These are phyloP conservation scores for Dysdera silvatica DNA, from an alignment of 1,140 invertebrate genomes.

Conservation along the genomic window DNA sequence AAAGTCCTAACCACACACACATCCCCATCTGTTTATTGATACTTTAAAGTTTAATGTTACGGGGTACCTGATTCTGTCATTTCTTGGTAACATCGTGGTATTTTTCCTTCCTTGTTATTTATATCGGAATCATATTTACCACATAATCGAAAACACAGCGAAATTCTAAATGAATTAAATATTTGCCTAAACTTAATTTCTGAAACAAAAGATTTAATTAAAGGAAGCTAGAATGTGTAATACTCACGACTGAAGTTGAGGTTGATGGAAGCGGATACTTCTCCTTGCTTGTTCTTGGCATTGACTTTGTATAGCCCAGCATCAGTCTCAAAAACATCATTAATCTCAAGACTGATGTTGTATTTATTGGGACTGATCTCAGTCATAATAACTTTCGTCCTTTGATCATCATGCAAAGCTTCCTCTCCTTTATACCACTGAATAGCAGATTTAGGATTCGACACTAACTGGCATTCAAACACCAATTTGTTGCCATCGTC, in stretches of 20 bases:
- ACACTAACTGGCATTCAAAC: constrained; percentile 91
- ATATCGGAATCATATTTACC: too few species aligned
- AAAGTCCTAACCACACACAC: too few species aligned
- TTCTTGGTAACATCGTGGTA: too few species aligned
- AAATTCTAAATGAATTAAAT: too few species aligned
- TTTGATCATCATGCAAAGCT: constrained; percentile 41
- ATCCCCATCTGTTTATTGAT: too few species aligned
- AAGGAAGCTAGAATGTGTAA: neutral
- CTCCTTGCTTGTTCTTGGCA: constrained; percentile 94
- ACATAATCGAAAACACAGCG: too few species aligned
- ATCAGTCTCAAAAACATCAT: constrained; percentile 91
- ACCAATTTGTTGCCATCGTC: constrained; percentile 90
- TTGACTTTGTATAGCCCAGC: constrained; percentile 95
- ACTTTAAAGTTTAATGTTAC: too few species aligned
- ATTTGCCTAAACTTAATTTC: too few species aligned
- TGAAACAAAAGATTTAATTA: too few species aligned
- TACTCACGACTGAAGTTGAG: constrained; percentile 97
- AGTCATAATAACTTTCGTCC: constrained; percentile 77
- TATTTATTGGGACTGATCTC: constrained; percentile 76
- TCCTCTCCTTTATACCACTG: constrained; percentile 80
- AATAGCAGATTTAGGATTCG: constrained; percentile 82
- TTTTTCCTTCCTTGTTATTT: too few species aligned
- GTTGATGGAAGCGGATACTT: constrained; percentile 95
- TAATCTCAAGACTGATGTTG: constrained; percentile 81
- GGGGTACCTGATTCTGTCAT: too few species aligned